These are phyloP conservation scores for Lutjanus argentimaculatus DNA, from an alignment of 2,797 vertebrate species.

Conservation along the genomic window DNA sequence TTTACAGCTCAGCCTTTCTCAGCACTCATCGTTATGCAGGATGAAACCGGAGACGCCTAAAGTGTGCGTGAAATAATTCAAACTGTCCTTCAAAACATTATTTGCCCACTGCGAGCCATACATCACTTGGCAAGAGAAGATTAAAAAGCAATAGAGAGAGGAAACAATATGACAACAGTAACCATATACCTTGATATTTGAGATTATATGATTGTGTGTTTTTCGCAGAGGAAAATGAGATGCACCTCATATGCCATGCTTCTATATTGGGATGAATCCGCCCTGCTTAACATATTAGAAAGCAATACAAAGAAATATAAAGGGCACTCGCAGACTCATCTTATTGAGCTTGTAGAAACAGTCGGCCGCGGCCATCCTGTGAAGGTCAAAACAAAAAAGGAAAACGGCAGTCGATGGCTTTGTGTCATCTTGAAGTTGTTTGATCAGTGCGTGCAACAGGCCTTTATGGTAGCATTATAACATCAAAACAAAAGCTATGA, in stretches of 20 bases:
- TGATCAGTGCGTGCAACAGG: not conserved
- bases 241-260: slow-evolving; percentile 13
- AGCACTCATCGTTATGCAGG: slow-evolving; percentile 38
- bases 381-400: slow-evolving; percentile 46
- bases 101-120: slow-evolving; percentile 27
- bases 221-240: slow-evolving; percentile 33
- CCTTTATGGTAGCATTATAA: not conserved
- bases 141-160: slow-evolving; percentile 62
- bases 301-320: slow-evolving; percentile 33
- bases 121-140: slow-evolving; percentile 54
- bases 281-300: slow-evolving; percentile 29
- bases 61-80: slow-evolving; percentile 37
- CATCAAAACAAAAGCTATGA: not conserved
- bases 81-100: slow-evolving; percentile 46
- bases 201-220: slow-evolving; percentile 25
- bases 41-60: slow-evolving; percentile 18
- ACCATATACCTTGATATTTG: slow-evolving; percentile 49
- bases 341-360: slow-evolving; percentile 45
- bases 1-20: slow-evolving; percentile 11
- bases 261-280: slow-evolving; percentile 50
- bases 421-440: slow-evolving; percentile 12
- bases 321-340: slow-evolving; percentile 46
- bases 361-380: not conserved
- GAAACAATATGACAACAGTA: slow-evolving; percentile 14
- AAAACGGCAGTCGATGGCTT: not conserved